Evolutionary conservation across 2,113 vertebrate species (phyloP), one percentile per base, ranked within the genome.

Genomic region (Heterocephalus glaber): DNA sequence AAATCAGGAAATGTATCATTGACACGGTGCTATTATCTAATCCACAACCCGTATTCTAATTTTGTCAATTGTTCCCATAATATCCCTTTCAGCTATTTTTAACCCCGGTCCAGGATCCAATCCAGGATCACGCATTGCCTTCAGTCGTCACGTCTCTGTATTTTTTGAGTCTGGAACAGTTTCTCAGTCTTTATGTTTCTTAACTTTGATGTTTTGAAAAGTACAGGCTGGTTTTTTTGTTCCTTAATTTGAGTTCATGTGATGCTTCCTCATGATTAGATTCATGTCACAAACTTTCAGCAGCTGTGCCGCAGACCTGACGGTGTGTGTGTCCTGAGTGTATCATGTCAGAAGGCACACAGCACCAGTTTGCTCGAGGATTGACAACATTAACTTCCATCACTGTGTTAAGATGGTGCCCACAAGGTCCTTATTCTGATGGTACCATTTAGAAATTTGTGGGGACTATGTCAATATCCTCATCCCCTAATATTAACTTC

Each of bases 141-240:
- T 86, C 47, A 63, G 66, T 66, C 47, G 33, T 87, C 68, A 20
- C 33, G 11, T 90, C 52, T 96, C 65, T 81, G 13, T 72, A 12
- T 87, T 72, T 80, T 72, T 94, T 96, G 20, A 20, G n/a, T 86
- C 79, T 86, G 9, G 28, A 94, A 70, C 16, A 80, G 58, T 82
- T 95, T 63, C 56, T 80, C 28, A 22, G 26, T 35, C 72, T 90
- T 81, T 94, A 20, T 89, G 38, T 93, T 86, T 77, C 41, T 86
- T 94, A 54, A 92, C 79, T 70, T 92, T 82, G 89, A 52, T 63
- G 72, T 70, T 90, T 88, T 72, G 58, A 56, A 95, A 70, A 74
- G n/a, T 28, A n/a, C n/a, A 58, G 56, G 24, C 35, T 38, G 61
- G 22, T 86, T 90, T 88, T 82, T 96, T 82, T 89, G 38, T 66